Evolutionary conservation across 1,140 invertebrate genomes (phyloP), one percentile per base, ranked within the genome.

Genomic region (Dreissena rostriformis): DNA sequence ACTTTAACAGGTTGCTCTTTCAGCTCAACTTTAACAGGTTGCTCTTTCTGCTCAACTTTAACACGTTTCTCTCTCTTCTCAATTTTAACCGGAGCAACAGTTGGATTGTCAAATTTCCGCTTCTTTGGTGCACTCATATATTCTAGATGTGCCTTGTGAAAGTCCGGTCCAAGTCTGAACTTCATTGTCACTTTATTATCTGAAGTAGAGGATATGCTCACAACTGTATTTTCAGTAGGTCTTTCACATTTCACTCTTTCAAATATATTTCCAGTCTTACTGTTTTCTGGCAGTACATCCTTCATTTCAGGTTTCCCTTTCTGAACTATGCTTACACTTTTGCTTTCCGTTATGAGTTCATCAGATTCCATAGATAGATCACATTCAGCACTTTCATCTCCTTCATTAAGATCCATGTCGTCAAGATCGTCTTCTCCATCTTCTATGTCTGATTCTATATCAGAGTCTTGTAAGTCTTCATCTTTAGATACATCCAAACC

Each of bases 181-280:
- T 82, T 82, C 68, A 82, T 75, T 2, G 80, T 74, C 7, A 82
- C 80, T 39, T 82, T 82, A 29, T 82, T 73, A 75, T 79, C 77
- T 61, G 57, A 61, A 61, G 4, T n/a, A 2, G 57, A 61, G 22
- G 57, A 61, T 61, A 61, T 61, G 22, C 57, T 61, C 4, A 61
- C 57, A 61, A 61, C 57, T 61, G 77, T 79, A 61, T 79, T 79
- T 19, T 79, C 77, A 26, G 77, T 79, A 8, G 77, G 68, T 29
- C 63, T 79, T 55, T 28, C 24, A 22, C 19, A n/a, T 26, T 81
- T 39, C 26, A 73, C 26, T 52, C 73, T 63, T 55, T 81, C 79
- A 73, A 81, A 81, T 72, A 72, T 81, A 65, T 81, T 81, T 24
- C 57, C 14, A 24, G 17, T 15, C 17, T 68, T 28, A 22, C 10